Percentiles rank a stretch among this genome's conserved stretches.
These are phyloP conservation scores for Varanus komodoensis DNA, from an alignment of 2,113 vertebrate genomes.

Conservation along the genomic window DNA sequence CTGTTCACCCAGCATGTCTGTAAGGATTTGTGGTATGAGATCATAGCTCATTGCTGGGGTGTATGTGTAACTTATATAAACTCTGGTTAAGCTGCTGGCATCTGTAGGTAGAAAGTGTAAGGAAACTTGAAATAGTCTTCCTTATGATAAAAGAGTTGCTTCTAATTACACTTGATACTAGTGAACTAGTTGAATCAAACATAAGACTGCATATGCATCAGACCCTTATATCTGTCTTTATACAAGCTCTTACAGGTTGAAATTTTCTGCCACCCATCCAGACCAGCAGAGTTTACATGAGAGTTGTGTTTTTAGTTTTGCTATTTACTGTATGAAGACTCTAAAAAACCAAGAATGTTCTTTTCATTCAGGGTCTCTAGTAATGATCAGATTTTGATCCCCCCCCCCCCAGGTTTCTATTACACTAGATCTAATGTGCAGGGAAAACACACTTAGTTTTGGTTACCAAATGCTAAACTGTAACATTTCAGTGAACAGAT, in stretches of 20 bases:
- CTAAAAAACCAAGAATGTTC: neutral
- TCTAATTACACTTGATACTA: neutral
- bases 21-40: neutral
- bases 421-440: constrained; percentile 61
- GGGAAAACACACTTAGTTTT: constrained; percentile 70
- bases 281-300: neutral
- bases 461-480: constrained; percentile 72
- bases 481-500: constrained; percentile 70
- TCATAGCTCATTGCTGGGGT: neutral
- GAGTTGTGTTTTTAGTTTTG: neutral
- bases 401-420: neutral
- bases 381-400: too few relatives aligned
- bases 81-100: neutral
- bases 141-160: neutral
- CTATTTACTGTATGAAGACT: neutral
- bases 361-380: neutral
- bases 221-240: neutral
- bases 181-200: neutral
- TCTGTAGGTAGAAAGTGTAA: neutral
- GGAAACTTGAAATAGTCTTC: neutral
- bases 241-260: neutral
- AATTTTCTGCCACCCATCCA: neutral
- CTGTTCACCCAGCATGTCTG: neutral
- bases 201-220: neutral
- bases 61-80: neutral